These are phyloP conservation scores for Parotocinclus haroldoi DNA, from an alignment of 2,797 vertebrate species.

Conservation along the genomic window DNA sequence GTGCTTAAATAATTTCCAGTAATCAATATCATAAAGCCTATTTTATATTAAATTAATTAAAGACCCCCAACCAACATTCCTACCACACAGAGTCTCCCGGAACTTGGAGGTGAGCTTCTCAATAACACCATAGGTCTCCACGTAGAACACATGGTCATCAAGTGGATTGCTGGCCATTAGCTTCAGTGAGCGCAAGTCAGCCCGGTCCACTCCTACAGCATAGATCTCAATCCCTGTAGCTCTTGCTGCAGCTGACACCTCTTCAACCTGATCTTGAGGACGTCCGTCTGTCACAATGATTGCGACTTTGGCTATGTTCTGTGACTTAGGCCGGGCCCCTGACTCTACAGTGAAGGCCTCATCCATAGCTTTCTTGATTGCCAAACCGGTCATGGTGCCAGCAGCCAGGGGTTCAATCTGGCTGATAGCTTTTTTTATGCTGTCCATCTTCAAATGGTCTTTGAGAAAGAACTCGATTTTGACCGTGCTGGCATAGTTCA, in stretches of 20 bases:
- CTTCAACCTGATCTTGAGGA: constrained; percentile 86
- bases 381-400: constrained; percentile 93
- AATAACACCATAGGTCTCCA: constrained; percentile 91
- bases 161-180: constrained; percentile 86
- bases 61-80: constrained; percentile 43
- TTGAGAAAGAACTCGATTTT: constrained; percentile 92
- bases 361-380: constrained; percentile 88
- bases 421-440: constrained; percentile 85
- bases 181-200: constrained; percentile 82
- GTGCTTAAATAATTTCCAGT: background rate
- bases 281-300: constrained; percentile 92
- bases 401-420: constrained; percentile 88
- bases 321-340: constrained; percentile 80
- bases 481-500: constrained; percentile 93
- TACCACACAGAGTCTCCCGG: constrained; percentile 86
- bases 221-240: constrained; percentile 75
- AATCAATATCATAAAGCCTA: too few relatives aligned
- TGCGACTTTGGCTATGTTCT: constrained; percentile 84
- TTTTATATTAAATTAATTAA: too few relatives aligned
- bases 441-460: constrained; percentile 74
- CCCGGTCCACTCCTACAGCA: constrained; percentile 84
- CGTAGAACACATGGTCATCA: constrained; percentile 90
- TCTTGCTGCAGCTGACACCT: constrained; percentile 67
- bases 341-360: constrained; percentile 88
- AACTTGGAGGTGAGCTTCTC: constrained; percentile 92